Base-by-base conservation (phyloP, 2,113 vertebrate genomes). In the Percopsis transmontana region DNA sequence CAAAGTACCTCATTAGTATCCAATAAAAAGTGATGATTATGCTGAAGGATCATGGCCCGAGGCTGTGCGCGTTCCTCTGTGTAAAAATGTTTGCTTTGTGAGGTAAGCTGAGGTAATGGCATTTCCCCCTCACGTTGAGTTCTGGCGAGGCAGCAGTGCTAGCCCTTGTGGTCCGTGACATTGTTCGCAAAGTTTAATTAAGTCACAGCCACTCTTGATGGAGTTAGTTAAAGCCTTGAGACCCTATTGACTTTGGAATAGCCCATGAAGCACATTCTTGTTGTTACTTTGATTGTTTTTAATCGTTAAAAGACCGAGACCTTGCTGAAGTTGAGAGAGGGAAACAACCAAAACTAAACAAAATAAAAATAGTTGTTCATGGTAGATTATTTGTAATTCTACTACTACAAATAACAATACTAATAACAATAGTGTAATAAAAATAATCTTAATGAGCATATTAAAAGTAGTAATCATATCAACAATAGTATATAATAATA, bases 141-240 rank as follows among this genome's bases (percentile, higher is more conserved):
- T 54, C 7, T 48, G 65, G 64, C 68, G 64, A 74, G 53, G 78
- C 68, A 48, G 68, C 78, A 58, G 63, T 76, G 72, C 63, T 64
- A 53, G 66, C 62, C 79, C 65, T 79, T 78, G 66, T 82, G 79
- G 85, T 86, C 86, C 76, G 72, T 86, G 83, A 88, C 85, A 82
- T 79, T 87, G 79, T 84, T 88, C 77, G 65, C 33, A 7, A 66
- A 74, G 83, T 87, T 87, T 89, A 89, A 91, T 91, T 88, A 89
- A 89, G 72, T 87, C 75, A 52, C 63, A 80, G 72, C 70, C 56
- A 74, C 76, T 81, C 58, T 75, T 87, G 80, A 87, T 85, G 67
- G 81, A 85, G 72, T 85, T 79, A 77, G 81, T 85, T 88, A 83
- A 83, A 89, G 77, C 83, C 79, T 78, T 64, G 77, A 82, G 74